Percentiles rank a stretch among this genome's conserved stretches.
Evolutionary conservation across 2,888 invertebrate genomes (phyloP).

Genomic region (Drosophila neotestacea): DNA sequence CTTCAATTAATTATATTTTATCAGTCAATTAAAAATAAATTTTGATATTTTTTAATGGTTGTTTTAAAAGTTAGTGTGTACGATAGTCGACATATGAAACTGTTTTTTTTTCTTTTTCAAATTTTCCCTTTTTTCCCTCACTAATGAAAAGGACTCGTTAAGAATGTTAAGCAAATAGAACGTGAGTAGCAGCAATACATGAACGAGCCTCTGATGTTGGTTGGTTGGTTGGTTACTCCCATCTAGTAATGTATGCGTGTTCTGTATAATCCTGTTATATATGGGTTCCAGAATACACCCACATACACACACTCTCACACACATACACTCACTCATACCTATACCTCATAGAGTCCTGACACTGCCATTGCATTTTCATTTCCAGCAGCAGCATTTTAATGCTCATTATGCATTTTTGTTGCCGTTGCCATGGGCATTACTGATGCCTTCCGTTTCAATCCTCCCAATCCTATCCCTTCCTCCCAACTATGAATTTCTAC

Average conservation of each 20-base stretch:
- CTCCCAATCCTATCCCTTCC: slow-evolving; percentile 7
- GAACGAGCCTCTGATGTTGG: slow-evolving; percentile 32
- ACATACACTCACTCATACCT: slow-evolving; percentile 1
- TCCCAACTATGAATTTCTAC: slow-evolving; percentile 7
- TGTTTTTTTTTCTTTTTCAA: slow-evolving; percentile 1
- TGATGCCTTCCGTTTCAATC: slow-evolving; percentile 32
- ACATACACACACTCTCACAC: slow-evolving; percentile 9
- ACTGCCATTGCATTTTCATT: slow-evolving; percentile 75
- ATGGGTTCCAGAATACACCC: slow-evolving; percentile 26
- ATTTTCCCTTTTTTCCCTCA: slow-evolving; percentile 36
- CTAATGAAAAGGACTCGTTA: slow-evolving; percentile 81
- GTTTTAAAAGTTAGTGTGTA: slow-evolving; percentile 29
- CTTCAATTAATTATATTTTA: too few species aligned
- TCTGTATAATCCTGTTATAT: slow-evolving; percentile 55
- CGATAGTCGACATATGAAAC: neutral
- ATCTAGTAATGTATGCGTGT: slow-evolving; percentile 55
- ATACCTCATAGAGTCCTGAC: slow-evolving; percentile 39
- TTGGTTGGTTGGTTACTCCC: slow-evolving; percentile 33
- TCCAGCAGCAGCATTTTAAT: slow-evolving; percentile 70
- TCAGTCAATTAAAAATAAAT: too few species aligned
- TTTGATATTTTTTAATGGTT: too few species aligned
- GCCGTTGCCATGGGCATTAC: slow-evolving; percentile 61
- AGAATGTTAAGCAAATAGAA: slow-evolving; percentile 81
- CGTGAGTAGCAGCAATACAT: slow-evolving; percentile 72
- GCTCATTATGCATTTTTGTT: slow-evolving; percentile 81